A percentile compares a stretch with the other conserved stretches of the same genome.
Evolutionary conservation across 1,140 invertebrate genomes (phyloP).

Genomic region (Sinella curviseta): DNA sequence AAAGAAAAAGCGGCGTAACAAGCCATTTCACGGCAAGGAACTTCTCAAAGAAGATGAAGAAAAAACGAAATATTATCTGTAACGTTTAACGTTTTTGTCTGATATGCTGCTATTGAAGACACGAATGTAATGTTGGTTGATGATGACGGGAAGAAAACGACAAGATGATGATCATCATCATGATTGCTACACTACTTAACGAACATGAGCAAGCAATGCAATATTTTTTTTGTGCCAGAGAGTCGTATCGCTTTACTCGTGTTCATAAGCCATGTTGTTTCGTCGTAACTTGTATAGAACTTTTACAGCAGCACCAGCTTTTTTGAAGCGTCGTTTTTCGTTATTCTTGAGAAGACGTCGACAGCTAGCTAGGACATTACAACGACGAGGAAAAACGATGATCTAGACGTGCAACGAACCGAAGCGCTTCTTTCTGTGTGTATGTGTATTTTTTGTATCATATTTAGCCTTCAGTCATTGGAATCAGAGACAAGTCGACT

Average conservation of each 20-base stretch:
- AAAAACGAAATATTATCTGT: background rate
- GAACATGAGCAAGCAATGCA: background rate
- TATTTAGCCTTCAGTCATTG: background rate
- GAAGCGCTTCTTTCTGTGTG: background rate
- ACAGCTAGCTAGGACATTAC: background rate
- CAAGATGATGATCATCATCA: background rate
- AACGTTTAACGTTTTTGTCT: background rate
- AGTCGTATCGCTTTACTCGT: no score
- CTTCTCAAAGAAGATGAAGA: no score
- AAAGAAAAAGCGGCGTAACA: background rate
- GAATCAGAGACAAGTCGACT: no score
- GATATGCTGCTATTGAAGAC: background rate
- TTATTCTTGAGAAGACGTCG: background rate
- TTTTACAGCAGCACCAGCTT: background rate
- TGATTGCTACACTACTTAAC: background rate
- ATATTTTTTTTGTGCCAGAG: no score
- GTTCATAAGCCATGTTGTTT: no score
- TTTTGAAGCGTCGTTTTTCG: background rate
- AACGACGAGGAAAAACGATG: background rate
- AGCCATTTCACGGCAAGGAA: no score
- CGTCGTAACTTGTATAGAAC: no score
- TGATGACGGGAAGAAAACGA: background rate
- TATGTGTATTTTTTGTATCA: background rate
- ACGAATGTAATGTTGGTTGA: background rate
- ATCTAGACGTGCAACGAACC: conserved; percentile 6